A percentile compares a stretch with the other conserved stretches of the same genome.
phyloP scores from a whole-genome alignment of 1,140 invertebrate genomes.

The Aphidius gifuensis region DNA sequence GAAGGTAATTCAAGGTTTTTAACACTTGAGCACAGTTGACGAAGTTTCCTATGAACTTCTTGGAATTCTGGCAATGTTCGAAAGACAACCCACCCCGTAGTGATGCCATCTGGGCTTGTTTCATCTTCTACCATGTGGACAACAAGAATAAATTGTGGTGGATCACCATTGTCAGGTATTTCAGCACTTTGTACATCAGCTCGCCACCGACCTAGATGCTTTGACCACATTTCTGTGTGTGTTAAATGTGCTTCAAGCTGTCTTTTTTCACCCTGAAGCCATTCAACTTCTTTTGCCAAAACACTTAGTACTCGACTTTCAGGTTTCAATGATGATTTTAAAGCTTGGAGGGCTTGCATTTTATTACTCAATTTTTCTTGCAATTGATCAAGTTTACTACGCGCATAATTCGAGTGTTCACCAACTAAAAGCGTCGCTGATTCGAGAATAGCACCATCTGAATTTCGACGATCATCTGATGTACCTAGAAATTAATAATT shows the following conservation, averaged over 20 bases:
- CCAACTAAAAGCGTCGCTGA: slow-evolving; percentile 59
- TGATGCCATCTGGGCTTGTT: slow-evolving; percentile 62
- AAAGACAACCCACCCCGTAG: slow-evolving; percentile 80
- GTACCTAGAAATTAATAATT: slow-evolving; percentile 9
- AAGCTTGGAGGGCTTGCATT: slow-evolving; percentile 74
- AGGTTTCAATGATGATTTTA: slow-evolving; percentile 71
- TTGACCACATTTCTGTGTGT: slow-evolving; percentile 85
- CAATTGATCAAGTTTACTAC: slow-evolving; percentile 76
- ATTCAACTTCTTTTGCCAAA: slow-evolving; percentile 78
- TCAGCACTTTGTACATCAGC: slow-evolving; percentile 79
- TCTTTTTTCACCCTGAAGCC: slow-evolving; percentile 72
- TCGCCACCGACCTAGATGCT: slow-evolving; percentile 82
- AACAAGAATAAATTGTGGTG: slow-evolving; percentile 76
- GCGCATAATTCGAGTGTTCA: slow-evolving; percentile 80
- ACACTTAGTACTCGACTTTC: slow-evolving; percentile 73
- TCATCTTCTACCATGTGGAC: slow-evolving; percentile 71
- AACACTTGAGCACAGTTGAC: slow-evolving; percentile 75
- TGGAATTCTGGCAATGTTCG: slow-evolving; percentile 80
- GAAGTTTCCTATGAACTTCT: slow-evolving; percentile 78
- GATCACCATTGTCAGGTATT: slow-evolving; percentile 75
- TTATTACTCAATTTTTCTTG: slow-evolving; percentile 78
- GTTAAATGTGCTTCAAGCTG: slow-evolving; percentile 78
- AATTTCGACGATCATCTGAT: slow-evolving; percentile 33
- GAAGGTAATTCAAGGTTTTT: slow-evolving; percentile 79
- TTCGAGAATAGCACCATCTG: slow-evolving; percentile 42